A percentile compares a stretch with the other conserved stretches of the same genome.
These are phyloP conservation scores for Drosophila sulfurigaster DNA, from an alignment of 1,140 invertebrate genomes.

Conservation along the genomic window DNA sequence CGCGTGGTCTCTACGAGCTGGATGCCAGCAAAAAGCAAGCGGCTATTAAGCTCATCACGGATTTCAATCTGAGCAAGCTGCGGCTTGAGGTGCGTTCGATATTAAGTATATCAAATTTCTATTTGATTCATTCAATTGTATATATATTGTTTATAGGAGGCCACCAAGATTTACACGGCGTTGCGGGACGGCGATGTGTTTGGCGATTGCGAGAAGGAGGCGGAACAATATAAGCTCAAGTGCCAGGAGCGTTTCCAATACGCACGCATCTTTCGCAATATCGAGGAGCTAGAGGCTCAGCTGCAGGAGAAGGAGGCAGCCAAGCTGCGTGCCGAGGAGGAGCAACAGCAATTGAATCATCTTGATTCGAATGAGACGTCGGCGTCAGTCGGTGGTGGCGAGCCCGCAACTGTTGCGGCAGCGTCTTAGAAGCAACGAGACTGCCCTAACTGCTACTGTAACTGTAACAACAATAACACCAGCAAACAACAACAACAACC, in stretches of 20 bases:
- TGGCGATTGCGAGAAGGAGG: constrained; percentile 88
- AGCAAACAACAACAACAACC: constrained; percentile 49
- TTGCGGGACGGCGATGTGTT: constrained; percentile 89
- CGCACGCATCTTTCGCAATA: constrained; percentile 88
- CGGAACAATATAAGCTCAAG: constrained; percentile 89
- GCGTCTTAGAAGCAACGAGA: constrained; percentile 67
- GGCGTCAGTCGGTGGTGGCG: constrained; percentile 20
- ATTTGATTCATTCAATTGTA: background rate
- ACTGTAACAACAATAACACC: constrained; percentile 22
- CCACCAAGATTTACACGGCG: constrained; percentile 91
- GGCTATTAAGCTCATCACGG: constrained; percentile 77
- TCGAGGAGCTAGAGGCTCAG: constrained; percentile 72
- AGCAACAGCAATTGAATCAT: constrained; percentile 74
- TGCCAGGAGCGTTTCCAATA: constrained; percentile 92
- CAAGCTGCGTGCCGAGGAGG: constrained; percentile 68
- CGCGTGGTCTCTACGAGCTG: constrained; percentile 73
- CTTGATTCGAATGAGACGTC: constrained; percentile 61
- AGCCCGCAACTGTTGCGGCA: constrained; percentile 32
- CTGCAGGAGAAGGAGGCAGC: constrained; percentile 73
- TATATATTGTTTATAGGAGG: constrained; percentile 86
- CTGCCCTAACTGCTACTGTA: constrained; percentile 36
- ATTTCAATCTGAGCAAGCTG: constrained; percentile 70
- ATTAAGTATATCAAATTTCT: constrained; percentile 12
- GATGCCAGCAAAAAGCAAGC: constrained; percentile 71
- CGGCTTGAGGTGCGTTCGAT: constrained; percentile 66